Conservation (phyloP, 2,113 vertebrate genomes). For the Nycticebus coucang region DNA sequence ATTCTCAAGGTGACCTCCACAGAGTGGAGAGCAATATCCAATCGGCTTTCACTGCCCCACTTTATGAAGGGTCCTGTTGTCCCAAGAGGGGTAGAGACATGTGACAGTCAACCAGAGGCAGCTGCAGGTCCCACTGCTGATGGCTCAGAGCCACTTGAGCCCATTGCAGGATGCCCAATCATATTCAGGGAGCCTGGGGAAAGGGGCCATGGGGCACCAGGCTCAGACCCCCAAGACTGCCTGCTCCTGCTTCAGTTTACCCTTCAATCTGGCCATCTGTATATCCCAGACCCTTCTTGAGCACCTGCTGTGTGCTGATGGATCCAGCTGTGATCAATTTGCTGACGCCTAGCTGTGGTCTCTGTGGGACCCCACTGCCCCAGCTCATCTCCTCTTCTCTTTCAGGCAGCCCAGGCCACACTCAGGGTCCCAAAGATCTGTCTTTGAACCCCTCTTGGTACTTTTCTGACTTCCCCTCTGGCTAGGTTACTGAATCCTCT, state of each 20-base stretch:
- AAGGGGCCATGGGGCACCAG: background rate
- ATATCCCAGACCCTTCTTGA: background rate
- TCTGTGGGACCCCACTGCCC: background rate
- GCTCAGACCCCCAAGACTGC: background rate
- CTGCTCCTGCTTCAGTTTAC: background rate
- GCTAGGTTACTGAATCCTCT: no score
- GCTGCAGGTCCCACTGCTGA: background rate
- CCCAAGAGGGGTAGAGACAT: background rate
- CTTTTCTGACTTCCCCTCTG: background rate
- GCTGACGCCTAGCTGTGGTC: background rate
- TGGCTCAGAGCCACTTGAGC: background rate
- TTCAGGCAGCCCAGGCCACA: background rate
- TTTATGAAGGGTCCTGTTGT: background rate
- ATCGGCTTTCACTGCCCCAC: background rate
- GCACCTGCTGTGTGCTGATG: background rate
- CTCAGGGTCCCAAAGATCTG: background rate
- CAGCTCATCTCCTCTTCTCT: background rate
- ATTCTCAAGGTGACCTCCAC: background rate
- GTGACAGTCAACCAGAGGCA: fast-evolving
- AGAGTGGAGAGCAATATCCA: background rate
- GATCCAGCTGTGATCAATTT: background rate
- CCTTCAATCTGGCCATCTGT: background rate
- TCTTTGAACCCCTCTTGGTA: background rate
- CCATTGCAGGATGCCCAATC: background rate
- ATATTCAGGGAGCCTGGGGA: background rate